phyloP scores from a whole-genome alignment of 2,888 invertebrate genomes.

The Scrobipalpa costella region DNA sequence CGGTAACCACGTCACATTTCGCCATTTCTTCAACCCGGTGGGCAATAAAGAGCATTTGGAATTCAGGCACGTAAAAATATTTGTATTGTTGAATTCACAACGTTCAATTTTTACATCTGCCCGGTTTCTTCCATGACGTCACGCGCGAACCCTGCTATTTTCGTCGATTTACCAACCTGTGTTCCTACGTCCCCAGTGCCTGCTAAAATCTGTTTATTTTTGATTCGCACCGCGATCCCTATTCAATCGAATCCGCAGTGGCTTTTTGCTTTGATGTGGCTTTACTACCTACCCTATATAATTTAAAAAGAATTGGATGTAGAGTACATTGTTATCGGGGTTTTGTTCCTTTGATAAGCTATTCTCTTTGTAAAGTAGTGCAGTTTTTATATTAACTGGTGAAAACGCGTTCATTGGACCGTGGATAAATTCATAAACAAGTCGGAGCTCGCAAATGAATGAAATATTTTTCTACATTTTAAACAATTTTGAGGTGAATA shows the following conservation, averaged over 20 bases:
- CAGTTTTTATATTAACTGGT: too few relatives aligned
- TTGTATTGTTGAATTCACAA: constrained; percentile 4
- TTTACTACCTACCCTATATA: neutral
- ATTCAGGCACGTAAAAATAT: constrained; percentile 2
- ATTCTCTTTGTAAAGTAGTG: too few relatives aligned
- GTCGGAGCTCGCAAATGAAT: too few relatives aligned
- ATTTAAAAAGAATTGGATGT: too few relatives aligned
- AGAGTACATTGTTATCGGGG: too few relatives aligned
- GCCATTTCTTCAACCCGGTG: neutral
- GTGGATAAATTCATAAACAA: too few relatives aligned
- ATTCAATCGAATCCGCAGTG: neutral
- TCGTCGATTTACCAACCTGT: neutral
- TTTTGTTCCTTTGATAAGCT: too few relatives aligned
- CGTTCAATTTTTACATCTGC: constrained; percentile 10
- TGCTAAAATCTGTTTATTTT: constrained; percentile 45
- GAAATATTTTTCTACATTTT: too few relatives aligned
- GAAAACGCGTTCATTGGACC: too few relatives aligned
- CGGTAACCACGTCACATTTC: constrained; percentile 1
- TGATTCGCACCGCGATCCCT: constrained; percentile 36
- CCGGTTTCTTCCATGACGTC: constrained; percentile 1
- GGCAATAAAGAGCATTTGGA: neutral
- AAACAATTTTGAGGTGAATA: too few relatives aligned
- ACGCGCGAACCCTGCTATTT: constrained; percentile 4
- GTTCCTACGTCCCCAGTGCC: neutral
- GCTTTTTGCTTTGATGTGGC: constrained; percentile 1